These are phyloP conservation scores for Hemistola chrysoprasaria DNA, from an alignment of 2,888 invertebrate genomes.

Conservation along the genomic window DNA sequence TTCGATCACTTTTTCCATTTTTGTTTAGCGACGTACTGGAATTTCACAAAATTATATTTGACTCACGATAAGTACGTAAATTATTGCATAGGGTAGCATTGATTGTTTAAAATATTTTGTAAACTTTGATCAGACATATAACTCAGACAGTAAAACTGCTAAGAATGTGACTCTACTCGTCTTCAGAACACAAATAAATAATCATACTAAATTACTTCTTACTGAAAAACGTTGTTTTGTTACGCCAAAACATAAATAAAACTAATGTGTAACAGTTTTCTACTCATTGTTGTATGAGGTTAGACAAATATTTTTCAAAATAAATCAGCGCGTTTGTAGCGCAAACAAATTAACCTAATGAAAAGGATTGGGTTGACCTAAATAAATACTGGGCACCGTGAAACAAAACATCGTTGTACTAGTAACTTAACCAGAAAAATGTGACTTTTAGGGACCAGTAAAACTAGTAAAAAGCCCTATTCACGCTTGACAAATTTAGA, in stretches of 20 bases:
- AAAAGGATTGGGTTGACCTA: constrained; percentile 35
- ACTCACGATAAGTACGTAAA: no score
- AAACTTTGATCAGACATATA: no score
- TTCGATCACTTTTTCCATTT: no score
- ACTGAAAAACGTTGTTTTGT: constrained; percentile 8
- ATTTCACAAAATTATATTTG: no score
- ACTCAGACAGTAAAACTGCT: constrained; percentile 1
- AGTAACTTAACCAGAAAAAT: no score
- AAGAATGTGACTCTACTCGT: constrained; percentile 8
- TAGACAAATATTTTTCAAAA: constrained; percentile 20
- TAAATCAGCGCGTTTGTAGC: constrained; percentile 12
- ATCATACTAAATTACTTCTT: constrained; percentile 2
- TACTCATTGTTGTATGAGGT: constrained; percentile 18
- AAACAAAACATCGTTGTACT: constrained; percentile 27
- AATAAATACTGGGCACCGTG: constrained; percentile 33
- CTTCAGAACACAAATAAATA: constrained; percentile 12
- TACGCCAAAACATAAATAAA: constrained; percentile 13
- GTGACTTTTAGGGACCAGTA: no score
- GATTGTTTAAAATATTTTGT: no score
- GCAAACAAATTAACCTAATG: constrained; percentile 33
- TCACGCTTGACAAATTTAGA: no score
- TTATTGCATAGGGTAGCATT: no score
- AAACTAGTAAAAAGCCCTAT: no score
- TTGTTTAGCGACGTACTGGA: no score
- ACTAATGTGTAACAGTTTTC: constrained; percentile 17